phyloP scores from a whole-genome alignment of 1,140 invertebrate species.

The Drosophila equinoxialis region DNA sequence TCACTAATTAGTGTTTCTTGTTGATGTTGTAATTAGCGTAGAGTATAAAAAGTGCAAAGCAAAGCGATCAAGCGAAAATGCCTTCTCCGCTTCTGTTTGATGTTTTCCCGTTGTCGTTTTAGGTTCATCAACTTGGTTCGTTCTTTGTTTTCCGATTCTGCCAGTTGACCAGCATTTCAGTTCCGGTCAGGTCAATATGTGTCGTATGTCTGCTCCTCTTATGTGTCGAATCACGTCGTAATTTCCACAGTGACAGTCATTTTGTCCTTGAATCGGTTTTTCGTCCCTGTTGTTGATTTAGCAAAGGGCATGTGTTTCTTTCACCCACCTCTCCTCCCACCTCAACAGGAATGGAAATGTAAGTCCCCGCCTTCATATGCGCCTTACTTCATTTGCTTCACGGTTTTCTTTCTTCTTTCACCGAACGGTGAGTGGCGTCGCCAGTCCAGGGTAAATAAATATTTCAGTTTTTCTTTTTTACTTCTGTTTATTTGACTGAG shows the following conservation, averaged over 20 bases:
- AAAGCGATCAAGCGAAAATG: no score
- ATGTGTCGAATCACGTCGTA: background rate
- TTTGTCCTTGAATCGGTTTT: background rate
- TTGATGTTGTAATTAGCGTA: no score
- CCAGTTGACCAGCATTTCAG: background rate
- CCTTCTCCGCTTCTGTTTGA: no score
- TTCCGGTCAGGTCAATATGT: background rate
- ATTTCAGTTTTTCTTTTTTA: slow-evolving; percentile 43
- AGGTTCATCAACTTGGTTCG: background rate
- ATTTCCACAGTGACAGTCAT: background rate
- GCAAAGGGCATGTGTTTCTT: background rate
- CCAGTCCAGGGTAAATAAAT: slow-evolving; percentile 40
- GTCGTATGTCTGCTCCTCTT: background rate
- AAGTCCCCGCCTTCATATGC: background rate
- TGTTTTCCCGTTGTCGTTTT: no score
- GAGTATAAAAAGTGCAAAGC: no score
- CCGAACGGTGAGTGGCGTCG: background rate
- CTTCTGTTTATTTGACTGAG: slow-evolving; percentile 44
- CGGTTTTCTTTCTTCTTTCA: background rate
- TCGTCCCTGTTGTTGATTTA: background rate
- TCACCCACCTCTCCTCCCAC: no score
- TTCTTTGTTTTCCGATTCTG: no score
- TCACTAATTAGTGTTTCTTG: no score
- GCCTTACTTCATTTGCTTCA: background rate
- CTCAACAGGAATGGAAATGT: background rate